These are phyloP conservation scores for Hypsibius dujardini DNA, from an alignment of 1,140 invertebrate species.

Conservation along the genomic window DNA sequence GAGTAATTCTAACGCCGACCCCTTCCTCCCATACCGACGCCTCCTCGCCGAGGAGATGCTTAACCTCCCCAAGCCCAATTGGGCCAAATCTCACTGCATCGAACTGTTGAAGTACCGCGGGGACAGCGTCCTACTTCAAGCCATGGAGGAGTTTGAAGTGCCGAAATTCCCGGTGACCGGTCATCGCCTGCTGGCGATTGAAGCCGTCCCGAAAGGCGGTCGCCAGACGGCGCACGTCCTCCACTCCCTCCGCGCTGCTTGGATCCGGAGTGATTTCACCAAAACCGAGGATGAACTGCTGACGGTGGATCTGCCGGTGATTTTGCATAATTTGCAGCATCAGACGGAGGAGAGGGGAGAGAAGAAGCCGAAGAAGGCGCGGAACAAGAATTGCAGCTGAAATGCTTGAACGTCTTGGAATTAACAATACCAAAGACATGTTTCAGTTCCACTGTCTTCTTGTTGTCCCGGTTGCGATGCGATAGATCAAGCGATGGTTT, in stretches of 20 bases:
- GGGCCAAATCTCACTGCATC: constrained; percentile 44
- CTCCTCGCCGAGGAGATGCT: constrained; percentile 44
- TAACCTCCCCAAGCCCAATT: constrained; percentile 42
- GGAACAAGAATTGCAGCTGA: no score
- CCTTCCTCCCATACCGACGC: constrained; percentile 48
- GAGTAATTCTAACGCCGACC: constrained; percentile 23
- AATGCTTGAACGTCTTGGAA: no score
- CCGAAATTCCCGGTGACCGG: constrained; percentile 67
- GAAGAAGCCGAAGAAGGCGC: no score
- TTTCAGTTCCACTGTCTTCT: no score
- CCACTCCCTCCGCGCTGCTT: constrained; percentile 48
- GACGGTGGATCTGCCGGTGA: constrained; percentile 28
- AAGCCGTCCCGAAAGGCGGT: no score
- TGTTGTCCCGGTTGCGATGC: no score
- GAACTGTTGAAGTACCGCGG: constrained; percentile 71
- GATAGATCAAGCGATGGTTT: no score
- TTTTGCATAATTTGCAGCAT: background rate
- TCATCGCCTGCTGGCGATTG: constrained; percentile 44
- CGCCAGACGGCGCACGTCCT: constrained; percentile 30
- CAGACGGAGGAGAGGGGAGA: background rate
- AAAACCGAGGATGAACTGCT: constrained; percentile 47
- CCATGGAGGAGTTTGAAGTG: constrained; percentile 50
- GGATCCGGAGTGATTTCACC: constrained; percentile 59
- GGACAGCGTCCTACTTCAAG: constrained; percentile 41
- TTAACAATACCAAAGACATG: no score